Evolutionary conservation across 2,113 vertebrate species (phyloP).

Genomic region (human): GRCh38 chr21:22105001-22105500

Average conservation of each 20-base stretch:
- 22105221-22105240: neutral
- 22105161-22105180: neutral
- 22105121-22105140: neutral
- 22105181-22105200: neutral
- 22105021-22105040: no score
- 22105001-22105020: no score
- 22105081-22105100: no score
- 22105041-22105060: no score
- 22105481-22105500: neutral
- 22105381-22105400: neutral
- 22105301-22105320: neutral
- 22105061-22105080: no score
- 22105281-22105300: neutral
- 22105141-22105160: neutral
- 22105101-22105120: no score
- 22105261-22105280: neutral
- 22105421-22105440: neutral
- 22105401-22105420: neutral
- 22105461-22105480: neutral
- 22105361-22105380: neutral
- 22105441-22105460: neutral
- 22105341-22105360: neutral
- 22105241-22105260: neutral
- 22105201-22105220: neutral
- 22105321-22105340: neutral